Conservation (phyloP, 35 echinoderm and acorn worm genomes). For the Eucidaris tribuloides region DNA sequence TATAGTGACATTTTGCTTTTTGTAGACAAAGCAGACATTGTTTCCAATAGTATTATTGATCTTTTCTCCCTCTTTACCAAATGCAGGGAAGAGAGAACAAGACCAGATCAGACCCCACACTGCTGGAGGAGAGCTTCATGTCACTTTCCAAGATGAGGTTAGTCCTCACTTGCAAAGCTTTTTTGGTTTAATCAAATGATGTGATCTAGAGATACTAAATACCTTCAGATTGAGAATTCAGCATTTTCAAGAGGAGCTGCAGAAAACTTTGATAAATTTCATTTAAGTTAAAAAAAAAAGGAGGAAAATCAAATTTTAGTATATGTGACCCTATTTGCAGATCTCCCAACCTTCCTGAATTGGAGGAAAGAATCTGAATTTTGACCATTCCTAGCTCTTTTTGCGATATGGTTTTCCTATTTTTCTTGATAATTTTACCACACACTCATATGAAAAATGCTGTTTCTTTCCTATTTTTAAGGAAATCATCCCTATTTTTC, state of each 20-base stretch:
- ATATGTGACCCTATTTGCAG: background rate
- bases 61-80: background rate
- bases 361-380: too few relatives aligned
- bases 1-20: background rate
- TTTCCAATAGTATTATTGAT: background rate
- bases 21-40: too few relatives aligned
- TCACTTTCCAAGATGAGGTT: conserved; percentile 76
- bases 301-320: background rate
- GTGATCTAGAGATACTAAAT: background rate
- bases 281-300: too few relatives aligned
- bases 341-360: background rate
- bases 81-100: conserved; percentile 31
- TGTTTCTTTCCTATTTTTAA: too few relatives aligned
- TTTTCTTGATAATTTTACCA: too few relatives aligned
- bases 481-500: too few relatives aligned
- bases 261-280: too few relatives aligned
- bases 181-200: background rate
- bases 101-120: conserved; percentile 55
- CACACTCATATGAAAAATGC: too few relatives aligned
- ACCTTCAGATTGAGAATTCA: background rate
- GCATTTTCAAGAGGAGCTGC: background rate
- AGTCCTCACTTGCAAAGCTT: background rate
- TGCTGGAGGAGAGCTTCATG: conserved; percentile 53
- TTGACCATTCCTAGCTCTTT: too few relatives aligned
- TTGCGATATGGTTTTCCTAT: too few relatives aligned